These are phyloP conservation scores for Dinocampus coccinellae DNA, from an alignment of 2,888 invertebrate species.

Conservation along the genomic window DNA sequence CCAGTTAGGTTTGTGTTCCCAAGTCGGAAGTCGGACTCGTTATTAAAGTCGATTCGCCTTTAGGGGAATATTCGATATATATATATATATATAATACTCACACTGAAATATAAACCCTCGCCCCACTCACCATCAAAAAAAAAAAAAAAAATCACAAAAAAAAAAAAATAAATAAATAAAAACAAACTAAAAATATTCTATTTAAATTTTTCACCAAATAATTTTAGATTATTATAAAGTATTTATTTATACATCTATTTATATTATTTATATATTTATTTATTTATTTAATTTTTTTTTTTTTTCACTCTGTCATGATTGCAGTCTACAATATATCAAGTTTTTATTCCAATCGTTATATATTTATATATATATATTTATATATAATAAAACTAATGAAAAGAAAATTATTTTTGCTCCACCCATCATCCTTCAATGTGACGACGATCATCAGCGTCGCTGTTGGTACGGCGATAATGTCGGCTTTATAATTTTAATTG, in stretches of 20 bases:
- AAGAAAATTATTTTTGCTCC: conserved; percentile 15
- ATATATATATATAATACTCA: background rate
- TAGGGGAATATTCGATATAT: conserved; percentile 30
- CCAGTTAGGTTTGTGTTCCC: conserved; percentile 39
- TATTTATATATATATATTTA: background rate
- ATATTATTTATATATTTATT: too few relatives aligned
- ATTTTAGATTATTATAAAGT: background rate
- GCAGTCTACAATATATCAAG: too few relatives aligned
- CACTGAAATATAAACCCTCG: background rate
- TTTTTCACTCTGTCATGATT: too few relatives aligned
- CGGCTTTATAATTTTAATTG: conserved; percentile 58
- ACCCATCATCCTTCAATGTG: background rate
- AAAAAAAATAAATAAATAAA: too few relatives aligned
- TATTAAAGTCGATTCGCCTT: conserved; percentile 54
- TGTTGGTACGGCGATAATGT: conserved; percentile 45
- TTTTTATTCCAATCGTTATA: background rate
- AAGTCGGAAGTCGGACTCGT: conserved; percentile 58
- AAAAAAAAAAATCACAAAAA: too few relatives aligned
- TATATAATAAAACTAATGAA: conserved; percentile 5
- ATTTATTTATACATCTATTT: too few relatives aligned
- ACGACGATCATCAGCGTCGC: conserved; percentile 48
- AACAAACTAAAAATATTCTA: background rate
- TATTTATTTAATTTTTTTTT: too few relatives aligned
- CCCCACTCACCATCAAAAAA: too few relatives aligned
- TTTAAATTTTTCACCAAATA: background rate